A percentile compares a stretch with the other conserved stretches of the same genome.
Evolutionary conservation across 2,888 invertebrate genomes (phyloP).

Genomic region (Lepidocyrtinus sp.): DNA sequence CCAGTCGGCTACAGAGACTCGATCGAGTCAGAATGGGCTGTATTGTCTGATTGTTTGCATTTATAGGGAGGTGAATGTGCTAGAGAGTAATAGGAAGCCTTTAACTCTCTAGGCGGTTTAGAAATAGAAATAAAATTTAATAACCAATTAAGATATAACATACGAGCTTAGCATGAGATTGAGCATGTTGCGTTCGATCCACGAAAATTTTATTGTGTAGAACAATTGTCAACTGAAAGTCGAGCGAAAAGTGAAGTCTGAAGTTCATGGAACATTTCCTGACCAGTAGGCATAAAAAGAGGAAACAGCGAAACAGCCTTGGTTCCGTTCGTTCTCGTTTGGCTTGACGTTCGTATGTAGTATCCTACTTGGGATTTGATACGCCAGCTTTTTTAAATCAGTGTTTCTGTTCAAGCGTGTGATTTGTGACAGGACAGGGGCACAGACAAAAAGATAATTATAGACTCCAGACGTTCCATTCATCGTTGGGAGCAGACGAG

Average conservation of each 20-base stretch:
- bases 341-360: not conserved
- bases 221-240: no score
- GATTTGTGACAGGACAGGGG: not conserved
- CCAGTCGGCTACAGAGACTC: conserved; percentile 47
- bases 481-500: no score
- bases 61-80: conserved; percentile 53
- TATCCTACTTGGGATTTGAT: no score
- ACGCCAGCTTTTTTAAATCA: not conserved
- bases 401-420: conserved; percentile 5
- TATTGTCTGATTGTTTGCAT: not conserved
- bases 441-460: conserved; percentile 13
- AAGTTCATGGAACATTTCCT: conserved; percentile 18
- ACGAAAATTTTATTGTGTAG: no score
- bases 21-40: conserved; percentile 27
- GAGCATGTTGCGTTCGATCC: no score
- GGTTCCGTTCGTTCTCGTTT: conserved; percentile 2
- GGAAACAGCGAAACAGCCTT: not conserved
- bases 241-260: conserved; percentile 1
- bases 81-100: not conserved
- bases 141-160: no score
- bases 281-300: no score
- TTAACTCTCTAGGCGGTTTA: no score
- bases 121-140: no score
- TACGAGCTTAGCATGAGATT: no score
- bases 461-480: conserved; percentile 6